Evolutionary conservation across 2,113 vertebrate genomes (phyloP).

Genomic region (Nerophis ophidion): DNA sequence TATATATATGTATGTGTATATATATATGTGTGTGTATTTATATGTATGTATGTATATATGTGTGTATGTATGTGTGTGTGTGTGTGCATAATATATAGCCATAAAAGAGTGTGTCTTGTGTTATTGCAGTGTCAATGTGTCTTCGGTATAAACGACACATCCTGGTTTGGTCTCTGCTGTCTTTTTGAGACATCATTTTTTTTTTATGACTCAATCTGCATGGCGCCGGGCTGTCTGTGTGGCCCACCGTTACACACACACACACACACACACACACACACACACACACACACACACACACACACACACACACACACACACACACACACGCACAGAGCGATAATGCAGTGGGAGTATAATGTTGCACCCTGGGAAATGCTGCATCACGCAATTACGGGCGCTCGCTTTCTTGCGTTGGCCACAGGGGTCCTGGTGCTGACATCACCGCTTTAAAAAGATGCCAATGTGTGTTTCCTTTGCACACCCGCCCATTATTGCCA

Average conservation of each 20-base stretch:
- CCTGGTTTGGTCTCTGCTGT: slow-evolving; percentile 42
- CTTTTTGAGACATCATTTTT: slow-evolving; percentile 33
- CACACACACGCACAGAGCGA: slow-evolving; percentile 23
- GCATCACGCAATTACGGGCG: slow-evolving; percentile 58
- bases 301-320: slow-evolving; percentile 23
- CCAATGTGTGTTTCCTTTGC: slow-evolving; percentile 34
- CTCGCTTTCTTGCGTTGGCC: slow-evolving; percentile 20
- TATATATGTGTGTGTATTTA: slow-evolving; percentile 10
- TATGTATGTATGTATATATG: too few relatives aligned
- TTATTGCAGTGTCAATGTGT: too few relatives aligned
- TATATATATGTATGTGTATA: too few relatives aligned
- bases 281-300: slow-evolving; percentile 19
- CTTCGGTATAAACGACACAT: background rate
- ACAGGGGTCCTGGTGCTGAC: slow-evolving; percentile 48
- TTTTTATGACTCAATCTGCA: slow-evolving; percentile 66
- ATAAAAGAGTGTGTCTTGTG: slow-evolving; percentile 3
- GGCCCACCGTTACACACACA: slow-evolving; percentile 36
- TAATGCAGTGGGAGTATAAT: slow-evolving; percentile 63
- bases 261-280: slow-evolving; percentile 23
- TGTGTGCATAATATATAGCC: too few relatives aligned
- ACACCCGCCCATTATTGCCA: slow-evolving; percentile 44
- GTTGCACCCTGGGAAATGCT: slow-evolving; percentile 63
- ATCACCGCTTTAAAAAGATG: slow-evolving; percentile 51
- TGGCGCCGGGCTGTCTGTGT: slow-evolving; percentile 74
- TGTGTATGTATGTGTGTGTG: background rate